Evolutionary conservation across 2,113 vertebrate genomes (phyloP), one percentile per base, ranked within the genome.

Genomic region (Varanus komodoensis): DNA sequence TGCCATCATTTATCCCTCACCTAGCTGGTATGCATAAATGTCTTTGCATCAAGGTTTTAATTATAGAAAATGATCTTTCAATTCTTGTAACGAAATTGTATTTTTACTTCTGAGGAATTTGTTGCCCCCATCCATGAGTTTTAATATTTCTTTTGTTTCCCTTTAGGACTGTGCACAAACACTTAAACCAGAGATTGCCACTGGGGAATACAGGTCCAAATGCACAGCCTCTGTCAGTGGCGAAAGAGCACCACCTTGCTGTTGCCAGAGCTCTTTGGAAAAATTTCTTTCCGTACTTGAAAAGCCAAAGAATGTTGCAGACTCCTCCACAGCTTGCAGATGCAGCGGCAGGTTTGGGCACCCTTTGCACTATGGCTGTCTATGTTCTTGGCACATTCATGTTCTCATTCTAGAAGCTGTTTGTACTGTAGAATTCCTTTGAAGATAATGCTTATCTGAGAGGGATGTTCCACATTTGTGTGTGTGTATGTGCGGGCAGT

Each of bases 171-270:
- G 97, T 98, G 95, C 98, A 98, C 89, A 97, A 98, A 91, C 97
- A 97, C 57, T 93, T 96, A 92, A 96, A 93, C 95, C 98, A 95
- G 95, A 96, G 94, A 90, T 93, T 95, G 94, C 95, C 91, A 3
- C 90, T 34, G 14, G 95, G 95, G 86, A 97, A 17, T 19, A 3
- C 92, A 52, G 96, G 94, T 92, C 89, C 96, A 80, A 91, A 21
- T 0, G 84, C 91, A 15, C 97, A 97, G 80, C 87, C 95, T 81
- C 95, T 93, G 96, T 97, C 93, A 88, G 96, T 91, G 91, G 97
- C 97, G 96, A 99, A 98, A 98, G 99, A 99, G 98, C 97, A 97
- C 98, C 99, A 99, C 97, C 98, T 99, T 96, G 98, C 98, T 94
- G 98, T 98, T 6, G 98, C 98, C 84, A 91, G 93, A 2, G 97